phyloP scores from a whole-genome alignment of 2,113 vertebrate species.

The Platysternon megacephalum region DNA sequence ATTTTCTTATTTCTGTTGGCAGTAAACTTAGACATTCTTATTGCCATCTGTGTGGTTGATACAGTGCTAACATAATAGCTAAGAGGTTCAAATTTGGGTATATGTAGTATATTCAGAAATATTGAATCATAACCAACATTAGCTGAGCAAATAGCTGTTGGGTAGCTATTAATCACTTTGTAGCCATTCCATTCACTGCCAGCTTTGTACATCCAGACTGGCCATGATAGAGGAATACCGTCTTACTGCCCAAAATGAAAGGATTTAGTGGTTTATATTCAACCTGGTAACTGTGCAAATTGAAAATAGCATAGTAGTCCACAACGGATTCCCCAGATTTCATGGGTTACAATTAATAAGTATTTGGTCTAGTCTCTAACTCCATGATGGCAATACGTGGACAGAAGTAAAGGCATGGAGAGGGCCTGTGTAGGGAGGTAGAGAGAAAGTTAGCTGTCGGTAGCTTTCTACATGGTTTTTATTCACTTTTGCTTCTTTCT shows the following conservation, averaged over 20 bases:
- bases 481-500: no score
- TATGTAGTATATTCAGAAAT: constrained; percentile 9
- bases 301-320: not conserved
- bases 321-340: not conserved
- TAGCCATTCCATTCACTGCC: constrained; percentile 17
- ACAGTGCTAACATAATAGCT: not conserved
- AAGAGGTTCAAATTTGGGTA: constrained; percentile 7
- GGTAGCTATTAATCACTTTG: constrained; percentile 66
- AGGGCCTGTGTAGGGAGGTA: not conserved
- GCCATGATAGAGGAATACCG: not conserved
- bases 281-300: not conserved
- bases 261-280: not conserved
- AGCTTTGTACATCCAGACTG: constrained; percentile 51
- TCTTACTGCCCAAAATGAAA: not conserved
- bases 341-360: not conserved
- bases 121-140: not conserved
- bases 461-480: no score
- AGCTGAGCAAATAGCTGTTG: constrained; percentile 47
- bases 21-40: not conserved
- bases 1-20: constrained; percentile 40
- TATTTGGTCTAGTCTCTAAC: not conserved
- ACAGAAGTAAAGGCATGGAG: not conserved
- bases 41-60: constrained; percentile 46
- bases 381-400: not conserved
- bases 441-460: no score